Base-by-base conservation (phyloP, 2,113 vertebrate species). In the Panthera tigris region DNA sequence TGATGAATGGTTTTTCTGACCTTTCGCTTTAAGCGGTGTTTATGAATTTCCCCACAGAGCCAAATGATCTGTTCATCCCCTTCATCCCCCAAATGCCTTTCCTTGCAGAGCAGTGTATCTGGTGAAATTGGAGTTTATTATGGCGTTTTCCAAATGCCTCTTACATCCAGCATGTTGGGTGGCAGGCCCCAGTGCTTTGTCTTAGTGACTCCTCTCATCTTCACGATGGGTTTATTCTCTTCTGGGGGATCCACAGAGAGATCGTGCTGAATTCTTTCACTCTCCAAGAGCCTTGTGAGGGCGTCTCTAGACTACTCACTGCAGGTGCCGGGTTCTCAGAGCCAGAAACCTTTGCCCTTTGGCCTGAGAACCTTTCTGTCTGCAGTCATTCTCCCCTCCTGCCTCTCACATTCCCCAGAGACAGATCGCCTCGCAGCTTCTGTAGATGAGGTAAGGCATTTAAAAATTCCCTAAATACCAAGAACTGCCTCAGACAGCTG, bases 311-410 rank as follows among this genome's bases (percentile, higher is more conserved):
- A 16, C 50, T 33, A 78, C 39, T 94, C 65, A 14, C 55, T 57
- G n/a, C 45, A 78, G 92, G 65, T 57, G 68, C 82, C 85, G 76
- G 29, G 84, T 83, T 82, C 79, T n/a, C 63, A 66, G 86, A 85
- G 79, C 90, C 57, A 36, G 90, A 80, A 91, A 36, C 48, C 1
- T 92, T 95, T 96, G 97, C 94, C 94, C 97, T 97, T 97, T 94
- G 80, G 61, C 83, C 96, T 48, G 91, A 94, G 95, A 94, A 85
- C 69, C 63, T 96, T 96, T 80, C 76, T 61, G 36, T 93, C 91
- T 91, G 63, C 52, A 93, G 73, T n/a, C 82, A 89, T 94, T 66
- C 4, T 66, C 86, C 61, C 69, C 61, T 91, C 4, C 74, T 33
- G 83, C 39, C 48, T 88, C 61, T 23, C 21, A 52, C 27, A 1